These are phyloP conservation scores for Diabrotica virgifera DNA, from an alignment of 1,140 invertebrate genomes.

Conservation along the genomic window DNA sequence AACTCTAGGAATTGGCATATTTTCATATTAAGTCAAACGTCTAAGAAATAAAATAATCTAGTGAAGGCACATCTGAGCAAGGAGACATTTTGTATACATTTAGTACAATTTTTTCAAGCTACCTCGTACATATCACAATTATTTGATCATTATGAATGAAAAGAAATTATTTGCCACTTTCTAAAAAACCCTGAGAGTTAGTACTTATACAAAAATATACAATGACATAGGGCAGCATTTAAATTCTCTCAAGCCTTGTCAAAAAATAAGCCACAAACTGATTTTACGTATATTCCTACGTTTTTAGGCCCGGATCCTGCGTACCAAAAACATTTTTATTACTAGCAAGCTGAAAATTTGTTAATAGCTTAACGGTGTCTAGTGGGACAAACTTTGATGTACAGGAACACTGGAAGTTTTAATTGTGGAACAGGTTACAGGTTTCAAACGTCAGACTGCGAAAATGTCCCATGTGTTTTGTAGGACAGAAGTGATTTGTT, in stretches of 20 bases:
- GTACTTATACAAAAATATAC: slow-evolving; percentile 39
- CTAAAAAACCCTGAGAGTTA: slow-evolving; percentile 43
- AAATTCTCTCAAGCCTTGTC: slow-evolving; percentile 10
- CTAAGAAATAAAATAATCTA: slow-evolving; percentile 24
- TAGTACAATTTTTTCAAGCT: slow-evolving; percentile 30
- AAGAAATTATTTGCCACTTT: slow-evolving; percentile 29
- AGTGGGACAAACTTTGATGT: too few species aligned
- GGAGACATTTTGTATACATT: slow-evolving; percentile 35
- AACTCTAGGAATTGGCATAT: slow-evolving; percentile 5
- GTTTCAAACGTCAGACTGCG: too few species aligned
- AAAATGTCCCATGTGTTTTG: too few species aligned
- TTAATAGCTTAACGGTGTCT: too few species aligned
- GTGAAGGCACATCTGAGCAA: slow-evolving; percentile 42
- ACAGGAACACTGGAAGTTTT: too few species aligned
- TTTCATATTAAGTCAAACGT: slow-evolving; percentile 15
- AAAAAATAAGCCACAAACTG: slow-evolving; percentile 8
- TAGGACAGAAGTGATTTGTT: too few species aligned
- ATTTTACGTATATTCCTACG: too few species aligned
- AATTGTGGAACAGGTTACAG: too few species aligned
- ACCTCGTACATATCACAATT: slow-evolving; percentile 40
- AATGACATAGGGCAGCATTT: slow-evolving; percentile 20
- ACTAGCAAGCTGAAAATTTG: too few species aligned
- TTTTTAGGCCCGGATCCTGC: too few species aligned
- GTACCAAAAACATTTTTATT: too few species aligned
- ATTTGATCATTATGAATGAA: slow-evolving; percentile 32